phyloP scores from a whole-genome alignment of 1,140 invertebrate species.

The Drosophila neocordata region DNA sequence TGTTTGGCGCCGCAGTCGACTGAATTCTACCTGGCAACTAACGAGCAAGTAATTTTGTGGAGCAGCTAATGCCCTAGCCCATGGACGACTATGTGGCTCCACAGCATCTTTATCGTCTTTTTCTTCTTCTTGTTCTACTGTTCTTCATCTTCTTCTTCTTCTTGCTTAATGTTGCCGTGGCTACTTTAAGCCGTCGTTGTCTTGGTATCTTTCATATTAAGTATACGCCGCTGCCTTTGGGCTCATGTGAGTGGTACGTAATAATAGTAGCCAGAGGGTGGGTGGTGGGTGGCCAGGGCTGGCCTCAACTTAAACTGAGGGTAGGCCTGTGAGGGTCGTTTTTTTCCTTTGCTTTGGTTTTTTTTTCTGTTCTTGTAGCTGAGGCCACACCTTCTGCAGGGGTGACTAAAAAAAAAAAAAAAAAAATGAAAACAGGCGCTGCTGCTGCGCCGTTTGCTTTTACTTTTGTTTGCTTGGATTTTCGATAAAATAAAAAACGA shows the following conservation, averaged over 20 bases:
- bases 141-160: slow-evolving; percentile 15
- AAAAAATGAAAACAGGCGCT: slow-evolving; percentile 1
- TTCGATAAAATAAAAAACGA: slow-evolving; percentile 65
- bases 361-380: slow-evolving; percentile 25
- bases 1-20: not conserved
- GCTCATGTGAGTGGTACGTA: slow-evolving; percentile 40
- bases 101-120: slow-evolving; percentile 28
- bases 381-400: slow-evolving; percentile 81
- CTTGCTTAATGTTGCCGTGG: slow-evolving; percentile 60
- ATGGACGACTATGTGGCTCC: too few relatives aligned
- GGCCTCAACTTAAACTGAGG: slow-evolving; percentile 21
- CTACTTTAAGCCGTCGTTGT: slow-evolving; percentile 69
- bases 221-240: slow-evolving; percentile 57
- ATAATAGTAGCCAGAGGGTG: not conserved
- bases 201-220: slow-evolving; percentile 60
- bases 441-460: slow-evolving; percentile 63
- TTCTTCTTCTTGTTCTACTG: slow-evolving; percentile 10
- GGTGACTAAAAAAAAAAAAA: slow-evolving; percentile 62
- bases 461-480: slow-evolving; percentile 80
- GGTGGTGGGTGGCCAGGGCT: not conserved
- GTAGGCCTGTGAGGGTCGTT: slow-evolving; percentile 64
- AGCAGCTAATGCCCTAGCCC: slow-evolving; percentile 53
- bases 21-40: slow-evolving; percentile 44
- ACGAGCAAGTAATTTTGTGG: slow-evolving; percentile 78
- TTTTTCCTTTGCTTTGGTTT: slow-evolving; percentile 39